Base-by-base conservation (phyloP, 2,113 vertebrate species). In the Holacanthus passer region DNA sequence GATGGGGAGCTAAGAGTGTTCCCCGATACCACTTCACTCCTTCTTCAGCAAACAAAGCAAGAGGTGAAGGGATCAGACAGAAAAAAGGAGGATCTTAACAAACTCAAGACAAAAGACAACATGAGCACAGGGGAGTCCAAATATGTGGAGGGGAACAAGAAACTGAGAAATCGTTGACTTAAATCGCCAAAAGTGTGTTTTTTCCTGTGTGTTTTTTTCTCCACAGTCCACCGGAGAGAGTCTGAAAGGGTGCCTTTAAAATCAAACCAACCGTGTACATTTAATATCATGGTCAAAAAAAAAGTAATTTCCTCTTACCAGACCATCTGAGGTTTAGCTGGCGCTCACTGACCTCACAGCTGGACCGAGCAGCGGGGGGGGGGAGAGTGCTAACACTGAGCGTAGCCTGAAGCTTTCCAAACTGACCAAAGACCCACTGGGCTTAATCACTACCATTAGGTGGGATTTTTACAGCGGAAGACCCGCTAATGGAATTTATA, bases 291-390 rank as follows among this genome's bases (percentile, higher is more conserved):
- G 72, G 69, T 77, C 37, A 24, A 35, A 66, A 85, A 89, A 73
- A 75, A 77, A 76, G 88, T 75, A 77, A 88, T 90, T 89, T 87
- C 79, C 82, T 90, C 45, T 76, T 48, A 32, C 45, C 65, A 76
- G 75, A 74, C 73, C 82, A 87, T 87, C 69, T 48, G 81, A 81
- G 82, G 70, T 72, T 90, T 87, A 87, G 63, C 73, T 70, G 68
- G 74, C 87, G 83, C 65, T 73, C 67, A 62, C 58, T 84, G 73
- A 90, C 82, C 87, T 89, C 78, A 14, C 88, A 89, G 82, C 80
- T 87, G 87, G 74, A 73, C 62, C 17, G 70, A 90, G 82, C 82
- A 83, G 60, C 52, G 10, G 73, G 69, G 53, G 50, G 66, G 53
- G 59, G 66, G 59, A 73, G 68, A 84, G 78, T 32, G 59, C 22